phyloP scores from a whole-genome alignment of 1,140 invertebrate species.

The Vanessa tameamea region DNA sequence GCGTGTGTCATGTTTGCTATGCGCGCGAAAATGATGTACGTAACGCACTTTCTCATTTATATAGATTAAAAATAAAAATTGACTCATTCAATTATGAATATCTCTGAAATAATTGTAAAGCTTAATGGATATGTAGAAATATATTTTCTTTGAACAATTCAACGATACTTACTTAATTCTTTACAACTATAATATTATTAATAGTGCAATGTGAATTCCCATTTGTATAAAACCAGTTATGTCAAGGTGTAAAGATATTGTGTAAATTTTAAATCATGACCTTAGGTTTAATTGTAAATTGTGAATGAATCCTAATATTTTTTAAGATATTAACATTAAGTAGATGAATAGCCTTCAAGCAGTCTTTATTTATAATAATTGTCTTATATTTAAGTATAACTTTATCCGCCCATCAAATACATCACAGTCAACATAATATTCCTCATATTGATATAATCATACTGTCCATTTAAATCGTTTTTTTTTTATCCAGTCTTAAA shows the following conservation, averaged over 20 bases:
- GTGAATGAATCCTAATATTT: conserved; percentile 64
- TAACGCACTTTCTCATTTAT: too few species aligned
- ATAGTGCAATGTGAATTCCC: conserved; percentile 1
- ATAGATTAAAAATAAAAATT: too few species aligned
- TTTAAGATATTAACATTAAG: conserved; percentile 52
- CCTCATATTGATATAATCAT: conserved; percentile 1
- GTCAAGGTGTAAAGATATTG: conserved; percentile 7
- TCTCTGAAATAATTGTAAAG: too few species aligned
- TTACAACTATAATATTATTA: not conserved
- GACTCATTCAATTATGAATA: too few species aligned
- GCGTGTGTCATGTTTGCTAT: too few species aligned
- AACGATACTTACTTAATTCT: not conserved
- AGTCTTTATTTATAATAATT: conserved; percentile 37
- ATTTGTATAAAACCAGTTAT: conserved; percentile 4
- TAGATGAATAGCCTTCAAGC: conserved; percentile 41
- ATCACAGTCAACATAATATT: conserved; percentile 15
- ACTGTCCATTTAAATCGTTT: not conserved
- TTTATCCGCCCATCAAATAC: conserved; percentile 33
- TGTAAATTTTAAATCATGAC: conserved; percentile 17
- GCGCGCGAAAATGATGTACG: too few species aligned
- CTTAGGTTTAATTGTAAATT: conserved; percentile 53
- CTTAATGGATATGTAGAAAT: not conserved
- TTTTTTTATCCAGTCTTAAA: not conserved
- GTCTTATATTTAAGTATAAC: conserved; percentile 28
- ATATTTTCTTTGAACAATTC: not conserved